Conservation (phyloP, 2,797 vertebrate genomes). For the Pogoniulus pusillus region DNA sequence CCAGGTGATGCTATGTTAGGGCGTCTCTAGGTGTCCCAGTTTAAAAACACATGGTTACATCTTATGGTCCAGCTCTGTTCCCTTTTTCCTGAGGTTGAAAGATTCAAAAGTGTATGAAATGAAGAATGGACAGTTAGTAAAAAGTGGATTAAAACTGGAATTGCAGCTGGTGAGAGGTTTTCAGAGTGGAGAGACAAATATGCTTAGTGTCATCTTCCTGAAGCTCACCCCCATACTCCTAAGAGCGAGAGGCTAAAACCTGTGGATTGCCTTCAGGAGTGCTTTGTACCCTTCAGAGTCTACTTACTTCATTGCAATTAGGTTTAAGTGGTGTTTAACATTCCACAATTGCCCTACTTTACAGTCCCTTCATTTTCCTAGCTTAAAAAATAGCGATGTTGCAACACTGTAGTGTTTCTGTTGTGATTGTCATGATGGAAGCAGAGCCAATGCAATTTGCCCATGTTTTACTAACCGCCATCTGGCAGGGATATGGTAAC, state of each 20-base stretch:
- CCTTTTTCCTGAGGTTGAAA: background rate
- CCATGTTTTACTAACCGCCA: slow-evolving; percentile 79
- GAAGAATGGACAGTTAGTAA: background rate
- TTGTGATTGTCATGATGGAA: slow-evolving; percentile 75
- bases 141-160: background rate
- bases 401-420: slow-evolving; percentile 71
- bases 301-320: background rate
- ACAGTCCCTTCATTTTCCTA: slow-evolving; percentile 17
- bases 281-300: background rate
- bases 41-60: background rate
- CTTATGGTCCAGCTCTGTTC: background rate
- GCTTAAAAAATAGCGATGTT: slow-evolving; percentile 51
- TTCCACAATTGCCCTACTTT: slow-evolving; percentile 48
- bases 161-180: background rate
- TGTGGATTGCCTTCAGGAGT: background rate
- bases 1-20: background rate
- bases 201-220: background rate
- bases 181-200: background rate
- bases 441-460: slow-evolving; percentile 76
- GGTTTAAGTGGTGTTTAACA: slow-evolving; percentile 12
- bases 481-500: slow-evolving; percentile 79
- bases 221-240: background rate
- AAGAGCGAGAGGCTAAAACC: background rate
- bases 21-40: background rate
- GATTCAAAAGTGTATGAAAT: background rate